Evolutionary conservation across 2,113 vertebrate species (phyloP).

Genomic region (Shinisaurus crocodilurus): DNA sequence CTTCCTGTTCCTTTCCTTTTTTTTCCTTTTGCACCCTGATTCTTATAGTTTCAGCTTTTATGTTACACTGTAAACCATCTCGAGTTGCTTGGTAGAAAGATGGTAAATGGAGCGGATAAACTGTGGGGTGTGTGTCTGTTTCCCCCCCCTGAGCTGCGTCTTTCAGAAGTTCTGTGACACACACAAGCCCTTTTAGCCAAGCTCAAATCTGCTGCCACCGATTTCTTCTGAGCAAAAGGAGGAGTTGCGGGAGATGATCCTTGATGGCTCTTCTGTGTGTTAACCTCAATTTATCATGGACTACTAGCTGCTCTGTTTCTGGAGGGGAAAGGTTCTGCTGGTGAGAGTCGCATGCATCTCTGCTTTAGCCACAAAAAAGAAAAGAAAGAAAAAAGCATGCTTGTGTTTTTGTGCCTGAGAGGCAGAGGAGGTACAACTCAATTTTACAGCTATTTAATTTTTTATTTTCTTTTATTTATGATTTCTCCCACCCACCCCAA

Average conservation of each 20-base stretch:
- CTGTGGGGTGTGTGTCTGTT: neutral
- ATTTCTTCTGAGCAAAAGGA: neutral
- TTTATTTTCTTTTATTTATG: neutral
- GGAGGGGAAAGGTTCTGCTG: conserved; percentile 23
- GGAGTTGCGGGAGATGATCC: neutral
- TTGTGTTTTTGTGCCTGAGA: neutral
- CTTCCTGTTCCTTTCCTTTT: too few species aligned
- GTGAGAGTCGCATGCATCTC: neutral
- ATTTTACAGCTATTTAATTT: conserved; percentile 1
- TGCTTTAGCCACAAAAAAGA: conserved; percentile 11
- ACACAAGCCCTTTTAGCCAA: neutral
- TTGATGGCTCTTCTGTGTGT: conserved; percentile 6
- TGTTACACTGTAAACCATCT: neutral
- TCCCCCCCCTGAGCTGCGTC: neutral
- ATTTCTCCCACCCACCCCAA: conserved; percentile 24
- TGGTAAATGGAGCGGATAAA: neutral
- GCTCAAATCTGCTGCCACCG: neutral
- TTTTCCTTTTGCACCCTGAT: neutral
- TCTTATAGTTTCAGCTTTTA: neutral
- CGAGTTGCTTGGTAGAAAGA: neutral
- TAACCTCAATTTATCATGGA: neutral
- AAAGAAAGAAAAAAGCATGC: neutral
- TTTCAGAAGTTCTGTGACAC: neutral
- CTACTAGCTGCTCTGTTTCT: conserved; percentile 29
- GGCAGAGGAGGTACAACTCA: conserved; percentile 8